Conservation (phyloP, 2,888 invertebrate species). For the Phalera bucephala region DNA sequence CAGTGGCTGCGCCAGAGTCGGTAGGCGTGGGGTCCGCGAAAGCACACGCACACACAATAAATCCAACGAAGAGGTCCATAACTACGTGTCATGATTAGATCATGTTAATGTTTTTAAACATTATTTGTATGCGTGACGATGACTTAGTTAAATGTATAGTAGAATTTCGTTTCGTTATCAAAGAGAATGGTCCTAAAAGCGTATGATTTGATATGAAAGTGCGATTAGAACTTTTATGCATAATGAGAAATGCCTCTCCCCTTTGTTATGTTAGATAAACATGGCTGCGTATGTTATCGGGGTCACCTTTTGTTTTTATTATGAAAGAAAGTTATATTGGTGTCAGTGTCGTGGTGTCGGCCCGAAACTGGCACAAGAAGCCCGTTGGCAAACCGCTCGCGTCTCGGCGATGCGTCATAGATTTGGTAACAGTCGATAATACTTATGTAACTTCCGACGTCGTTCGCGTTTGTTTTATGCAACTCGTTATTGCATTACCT, state of each 20-base stretch:
- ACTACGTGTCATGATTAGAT: neutral
- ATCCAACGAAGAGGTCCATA: constrained; percentile 7
- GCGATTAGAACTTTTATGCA: neutral
- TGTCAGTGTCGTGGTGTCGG: constrained; percentile 65
- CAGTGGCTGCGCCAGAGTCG: constrained; percentile 46
- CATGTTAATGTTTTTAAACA: too few relatives aligned
- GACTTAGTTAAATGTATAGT: too few relatives aligned
- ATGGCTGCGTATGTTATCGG: constrained; percentile 24
- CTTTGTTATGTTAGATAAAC: constrained; percentile 1
- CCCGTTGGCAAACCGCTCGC: constrained; percentile 53
- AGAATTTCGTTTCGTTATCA: too few relatives aligned
- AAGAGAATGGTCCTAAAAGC: too few relatives aligned
- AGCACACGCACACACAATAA: constrained; percentile 47
- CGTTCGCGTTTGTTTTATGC: constrained; percentile 51
- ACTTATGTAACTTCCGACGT: constrained; percentile 64
- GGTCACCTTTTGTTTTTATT: constrained; percentile 66
- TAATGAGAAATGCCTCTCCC: neutral
- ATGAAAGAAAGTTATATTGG: constrained; percentile 66
- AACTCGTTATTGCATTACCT: constrained; percentile 46
- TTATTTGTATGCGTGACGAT: too few relatives aligned
- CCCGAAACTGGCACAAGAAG: constrained; percentile 57
- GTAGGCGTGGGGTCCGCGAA: constrained; percentile 59
- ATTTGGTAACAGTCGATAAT: constrained; percentile 54
- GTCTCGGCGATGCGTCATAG: constrained; percentile 64
- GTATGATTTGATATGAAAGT: neutral